These are phyloP conservation scores for Tauraco erythrolophus DNA, from an alignment of 2,113 vertebrate genomes.

Conservation along the genomic window DNA sequence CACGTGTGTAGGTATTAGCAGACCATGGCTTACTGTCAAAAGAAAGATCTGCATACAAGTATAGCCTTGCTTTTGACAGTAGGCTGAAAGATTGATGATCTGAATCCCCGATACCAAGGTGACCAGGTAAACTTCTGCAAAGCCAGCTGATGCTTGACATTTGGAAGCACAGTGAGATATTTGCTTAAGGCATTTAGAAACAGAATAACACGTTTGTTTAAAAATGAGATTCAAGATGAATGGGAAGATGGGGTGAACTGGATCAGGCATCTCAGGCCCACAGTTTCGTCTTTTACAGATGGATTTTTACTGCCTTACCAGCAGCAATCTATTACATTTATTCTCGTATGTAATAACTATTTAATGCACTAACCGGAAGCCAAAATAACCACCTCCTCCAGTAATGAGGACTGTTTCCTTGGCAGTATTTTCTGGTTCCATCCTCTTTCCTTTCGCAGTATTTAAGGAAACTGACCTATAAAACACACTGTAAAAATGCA, in stretches of 20 bases:
- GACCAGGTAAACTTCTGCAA: neutral
- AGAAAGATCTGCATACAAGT: neutral
- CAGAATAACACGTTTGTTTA: neutral
- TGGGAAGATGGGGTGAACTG: too few relatives aligned
- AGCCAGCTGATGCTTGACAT: neutral
- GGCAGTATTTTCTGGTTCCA: constrained; percentile 19
- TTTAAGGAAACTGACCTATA: neutral
- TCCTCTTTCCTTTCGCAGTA: neutral
- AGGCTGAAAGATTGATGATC: neutral
- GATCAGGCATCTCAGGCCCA: neutral
- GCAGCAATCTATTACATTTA: neutral
- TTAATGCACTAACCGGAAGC: constrained; percentile 85
- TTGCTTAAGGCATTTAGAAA: neutral
- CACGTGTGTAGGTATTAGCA: rapidly evolving
- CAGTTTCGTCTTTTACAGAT: neutral
- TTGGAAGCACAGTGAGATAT: rapidly evolving
- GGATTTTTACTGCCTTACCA: neutral
- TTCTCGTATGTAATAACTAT: neutral
- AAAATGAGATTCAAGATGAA: rapidly evolving
- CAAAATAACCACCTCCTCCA: constrained; percentile 93
- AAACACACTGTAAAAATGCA: neutral
- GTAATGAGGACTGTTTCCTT: constrained; percentile 82
- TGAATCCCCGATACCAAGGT: neutral
- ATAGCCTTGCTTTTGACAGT: neutral
- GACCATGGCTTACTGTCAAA: neutral